These are phyloP conservation scores for Aromia moschata DNA, from an alignment of 2,888 invertebrate species.

Conservation along the genomic window DNA sequence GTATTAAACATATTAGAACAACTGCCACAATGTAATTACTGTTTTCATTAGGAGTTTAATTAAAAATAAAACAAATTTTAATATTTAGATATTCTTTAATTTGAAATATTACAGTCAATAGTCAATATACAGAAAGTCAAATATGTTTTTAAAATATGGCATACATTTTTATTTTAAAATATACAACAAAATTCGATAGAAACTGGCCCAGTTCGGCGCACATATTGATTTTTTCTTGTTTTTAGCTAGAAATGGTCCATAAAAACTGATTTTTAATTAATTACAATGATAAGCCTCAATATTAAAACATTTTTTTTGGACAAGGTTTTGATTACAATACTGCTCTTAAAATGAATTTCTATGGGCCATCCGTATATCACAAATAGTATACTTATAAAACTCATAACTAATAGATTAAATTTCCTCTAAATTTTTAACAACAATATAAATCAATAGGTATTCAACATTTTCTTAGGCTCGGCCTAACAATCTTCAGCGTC, in stretches of 20 bases:
- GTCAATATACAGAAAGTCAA: constrained; percentile 39
- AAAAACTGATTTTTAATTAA: no score
- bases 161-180: constrained; percentile 14
- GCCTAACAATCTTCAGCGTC: constrained; percentile 35
- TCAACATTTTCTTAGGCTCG: constrained; percentile 45
- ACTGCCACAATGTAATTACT: no score
- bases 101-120: constrained; percentile 34
- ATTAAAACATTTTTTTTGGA: no score
- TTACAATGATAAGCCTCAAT: no score
- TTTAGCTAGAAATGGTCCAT: neutral
- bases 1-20: no score
- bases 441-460: constrained; percentile 39
- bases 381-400: constrained; percentile 11
- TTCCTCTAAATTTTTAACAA: constrained; percentile 41
- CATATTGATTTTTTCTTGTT: neutral
- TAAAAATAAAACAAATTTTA: neutral
- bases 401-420: constrained; percentile 35
- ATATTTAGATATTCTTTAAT: constrained; percentile 13
- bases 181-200: constrained; percentile 19
- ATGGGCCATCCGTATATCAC: neutral
- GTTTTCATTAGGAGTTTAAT: no score
- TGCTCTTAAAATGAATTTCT: neutral
- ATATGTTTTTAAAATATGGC: constrained; percentile 30
- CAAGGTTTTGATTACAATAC: no score
- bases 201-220: constrained; percentile 31